Conservation (phyloP, 1,140 invertebrate species). For the Papilio polytes region DNA sequence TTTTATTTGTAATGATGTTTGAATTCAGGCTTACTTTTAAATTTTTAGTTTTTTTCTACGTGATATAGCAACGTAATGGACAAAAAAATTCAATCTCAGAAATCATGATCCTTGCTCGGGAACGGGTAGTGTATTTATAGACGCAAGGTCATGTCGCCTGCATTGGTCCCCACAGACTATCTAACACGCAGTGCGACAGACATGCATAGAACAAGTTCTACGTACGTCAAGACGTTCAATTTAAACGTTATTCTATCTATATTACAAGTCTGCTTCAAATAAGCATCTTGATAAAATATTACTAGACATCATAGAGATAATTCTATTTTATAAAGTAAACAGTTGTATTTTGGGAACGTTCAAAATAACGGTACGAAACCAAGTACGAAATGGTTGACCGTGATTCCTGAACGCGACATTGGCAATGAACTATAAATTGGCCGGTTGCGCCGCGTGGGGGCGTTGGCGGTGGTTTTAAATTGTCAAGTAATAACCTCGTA, state of each 20-base stretch:
- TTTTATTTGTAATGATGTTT: too few relatives aligned
- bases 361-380: not conserved
- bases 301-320: not conserved
- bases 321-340: not conserved
- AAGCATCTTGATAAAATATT: not conserved
- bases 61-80: not conserved
- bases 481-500: slow-evolving; percentile 26
- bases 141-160: slow-evolving; percentile 24
- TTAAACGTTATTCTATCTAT: too few relatives aligned
- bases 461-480: not conserved
- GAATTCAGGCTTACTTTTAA: too few relatives aligned
- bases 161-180: slow-evolving; percentile 7
- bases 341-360: not conserved
- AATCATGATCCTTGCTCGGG: slow-evolving; percentile 31
- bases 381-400: not conserved
- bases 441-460: not conserved
- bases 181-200: not conserved
- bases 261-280: too few relatives aligned
- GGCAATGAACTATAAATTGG: slow-evolving; percentile 27
- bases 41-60: not conserved
- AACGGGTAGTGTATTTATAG: slow-evolving; percentile 25
- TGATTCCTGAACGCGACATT: slow-evolving; percentile 25
- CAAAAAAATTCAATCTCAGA: slow-evolving; percentile 8
- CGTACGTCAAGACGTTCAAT: too few relatives aligned
- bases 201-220: not conserved